Evolutionary conservation across 2,113 vertebrate genomes (phyloP), one percentile per base, ranked within the genome.

Genomic region (Perca flavescens): DNA sequence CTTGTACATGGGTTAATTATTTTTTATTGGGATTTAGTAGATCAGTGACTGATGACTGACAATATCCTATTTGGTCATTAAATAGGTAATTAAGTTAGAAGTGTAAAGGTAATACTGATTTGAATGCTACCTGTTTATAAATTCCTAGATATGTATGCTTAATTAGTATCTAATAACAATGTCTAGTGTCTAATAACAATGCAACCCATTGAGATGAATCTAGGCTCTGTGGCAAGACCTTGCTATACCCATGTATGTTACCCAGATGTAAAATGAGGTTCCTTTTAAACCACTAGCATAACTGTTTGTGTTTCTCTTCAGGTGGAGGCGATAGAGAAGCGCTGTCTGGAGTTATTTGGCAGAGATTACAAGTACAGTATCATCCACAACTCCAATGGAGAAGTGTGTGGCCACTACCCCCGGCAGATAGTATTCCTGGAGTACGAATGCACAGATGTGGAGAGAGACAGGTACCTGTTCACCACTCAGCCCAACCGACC

Each of bases 331-430:
- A 97, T 99, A 89, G 97, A 99, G 92, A 96, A 95, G 78, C 96
- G 96, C 19, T 99, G 97, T 91, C 89, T 99, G 94, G 97, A 99
- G 80, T 95, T 99, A 64, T 99, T 99, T 77, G 96, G 95, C 76
- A 96, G 95, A 75, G 97, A 99, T 90, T 99, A 99, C 91, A 97
- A 97, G 86, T 99, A 96, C 94, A 98, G 97, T 47, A 90, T 99
- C 82, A 97, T 99, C 89, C 91, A 97, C 25, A 99, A 99, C 75
- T 57, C 94, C 74, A 98, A 97, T 22, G 98, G 98, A 43, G 97
- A 99, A 83, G 92, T 99, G 82, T 99, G 98, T 74, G 97, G 97
- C 19, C 97, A 99, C 92, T 99, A 99, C 85, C 98, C 98, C 4
- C 95, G 96, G n/a, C 96, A 98, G 88, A 99, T 99, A 6, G 97